Base-by-base conservation (phyloP, 2,888 invertebrate genomes). In the Podabrus alpinus region DNA sequence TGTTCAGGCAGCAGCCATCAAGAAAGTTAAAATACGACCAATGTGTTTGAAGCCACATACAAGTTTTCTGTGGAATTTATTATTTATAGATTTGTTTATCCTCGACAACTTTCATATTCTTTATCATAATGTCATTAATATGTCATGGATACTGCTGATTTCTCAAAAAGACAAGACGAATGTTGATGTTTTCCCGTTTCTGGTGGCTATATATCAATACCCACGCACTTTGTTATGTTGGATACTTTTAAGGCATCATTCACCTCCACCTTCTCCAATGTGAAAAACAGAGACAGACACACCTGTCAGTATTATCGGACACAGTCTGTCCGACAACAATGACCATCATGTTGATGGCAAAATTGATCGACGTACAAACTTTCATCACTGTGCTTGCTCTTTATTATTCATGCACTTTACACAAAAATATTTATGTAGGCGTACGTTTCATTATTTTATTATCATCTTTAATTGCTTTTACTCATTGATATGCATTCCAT, bases 1-100 rank as follows among this genome's bases (percentile, higher is more conserved):
- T 83, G 85, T 83, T 82, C 84, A 85, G 85, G 86, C 86, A 86
- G 82, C 81, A 80, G 78, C 80, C 83, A 81, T 81, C 82, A 80
- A 79, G 82, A 85, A 85, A 85, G 83, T 81, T 83, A 82, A 83
- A 86, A 85, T 86, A 84, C 80, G 82, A 84, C 84, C 84, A 73
- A 75, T 77, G 75, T 73, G 75, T 75, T 84, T 82, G 83, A 80
- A 83, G 82, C 82, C 82, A 83, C 83, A 84, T 81, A 79, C 73
- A 77, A 78, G 78, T 82, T 83, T 64, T 82, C 80, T 80, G 81
- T 81, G 83, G 83, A 84, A 83, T 83, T 84, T 84, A 84, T 84
- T 85, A 86, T 85, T 86, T 85, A 85, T 86, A 85, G 84, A 86
- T 86, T 86, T 86, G 86, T 86, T 86, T 86, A 86, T 86, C 83